Evolutionary conservation across 2,888 invertebrate species (phyloP).

Genomic region (Sericinus montela): DNA sequence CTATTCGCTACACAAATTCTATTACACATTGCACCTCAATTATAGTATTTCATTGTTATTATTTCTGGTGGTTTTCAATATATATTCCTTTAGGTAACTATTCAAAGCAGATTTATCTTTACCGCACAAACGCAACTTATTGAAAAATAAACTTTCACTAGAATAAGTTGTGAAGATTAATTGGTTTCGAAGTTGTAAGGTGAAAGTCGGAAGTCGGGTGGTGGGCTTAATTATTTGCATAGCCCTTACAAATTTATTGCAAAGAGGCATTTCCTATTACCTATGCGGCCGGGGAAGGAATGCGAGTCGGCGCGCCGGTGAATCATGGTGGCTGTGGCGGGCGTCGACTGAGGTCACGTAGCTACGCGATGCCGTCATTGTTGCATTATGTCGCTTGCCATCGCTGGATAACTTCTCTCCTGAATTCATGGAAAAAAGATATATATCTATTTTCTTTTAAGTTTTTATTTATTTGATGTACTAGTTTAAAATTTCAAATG

Average conservation of each 20-base stretch:
- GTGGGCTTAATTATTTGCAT: conserved; percentile 42
- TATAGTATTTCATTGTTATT: background rate
- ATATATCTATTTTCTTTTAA: no score
- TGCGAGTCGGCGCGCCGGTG: conserved; percentile 51
- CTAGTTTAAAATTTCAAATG: no score
- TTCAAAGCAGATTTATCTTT: background rate
- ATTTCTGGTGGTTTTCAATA: background rate
- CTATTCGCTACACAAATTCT: conserved; percentile 20
- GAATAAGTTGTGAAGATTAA: conserved; percentile 17
- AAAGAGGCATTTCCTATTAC: conserved; percentile 67
- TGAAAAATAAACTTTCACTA: background rate
- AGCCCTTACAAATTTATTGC: conserved; percentile 53
- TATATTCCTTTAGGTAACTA: background rate
- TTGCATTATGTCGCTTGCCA: conserved; percentile 32
- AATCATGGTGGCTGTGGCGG: conserved; percentile 46
- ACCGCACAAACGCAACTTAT: background rate
- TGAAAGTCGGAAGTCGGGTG: conserved; percentile 6
- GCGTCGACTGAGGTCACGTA: conserved; percentile 50
- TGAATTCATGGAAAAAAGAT: no score
- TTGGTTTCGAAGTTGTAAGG: conserved; percentile 21
- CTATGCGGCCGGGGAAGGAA: conserved; percentile 59
- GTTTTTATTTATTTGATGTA: no score
- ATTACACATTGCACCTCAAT: conserved; percentile 1
- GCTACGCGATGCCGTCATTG: conserved; percentile 55
- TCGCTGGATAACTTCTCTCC: background rate